Conservation (phyloP, 2,797 vertebrate genomes). For the Eulemur mongoz region DNA sequence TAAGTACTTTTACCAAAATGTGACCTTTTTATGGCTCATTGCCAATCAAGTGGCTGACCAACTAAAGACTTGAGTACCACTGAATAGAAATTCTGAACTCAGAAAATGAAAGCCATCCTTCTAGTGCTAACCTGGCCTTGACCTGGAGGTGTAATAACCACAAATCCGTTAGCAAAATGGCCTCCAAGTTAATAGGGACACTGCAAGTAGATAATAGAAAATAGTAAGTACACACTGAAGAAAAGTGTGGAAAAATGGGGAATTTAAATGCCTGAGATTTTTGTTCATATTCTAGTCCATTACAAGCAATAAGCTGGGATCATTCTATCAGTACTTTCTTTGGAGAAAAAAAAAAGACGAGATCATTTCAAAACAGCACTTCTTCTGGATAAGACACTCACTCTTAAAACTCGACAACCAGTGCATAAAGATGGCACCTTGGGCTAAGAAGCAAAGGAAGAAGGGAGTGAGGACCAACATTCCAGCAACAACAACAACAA, state of each 20-base stretch:
- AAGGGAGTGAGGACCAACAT: background rate
- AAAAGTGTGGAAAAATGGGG: background rate
- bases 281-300: background rate
- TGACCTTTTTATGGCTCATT: background rate
- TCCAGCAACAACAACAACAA: background rate
- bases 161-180: conserved; percentile 25
- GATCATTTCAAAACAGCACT: conserved; percentile 31
- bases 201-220: background rate
- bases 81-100: conserved; percentile 50
- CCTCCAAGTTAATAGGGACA: background rate
- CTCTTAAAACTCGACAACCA: background rate
- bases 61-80: background rate
- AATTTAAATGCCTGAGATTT: conserved; percentile 32
- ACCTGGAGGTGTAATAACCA: background rate
- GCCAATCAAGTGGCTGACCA: background rate
- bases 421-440: background rate
- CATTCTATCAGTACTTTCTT: background rate
- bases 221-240: background rate
- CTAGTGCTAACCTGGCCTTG: background rate
- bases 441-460: background rate
- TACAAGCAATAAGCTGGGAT: conserved; percentile 28
- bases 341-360: background rate
- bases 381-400: conserved; percentile 24
- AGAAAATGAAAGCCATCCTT: conserved; percentile 21
- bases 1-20: conserved; percentile 35